These are phyloP conservation scores for Girardinichthys multiradiatus DNA, from an alignment of 2,113 vertebrate genomes.

Conservation along the genomic window DNA sequence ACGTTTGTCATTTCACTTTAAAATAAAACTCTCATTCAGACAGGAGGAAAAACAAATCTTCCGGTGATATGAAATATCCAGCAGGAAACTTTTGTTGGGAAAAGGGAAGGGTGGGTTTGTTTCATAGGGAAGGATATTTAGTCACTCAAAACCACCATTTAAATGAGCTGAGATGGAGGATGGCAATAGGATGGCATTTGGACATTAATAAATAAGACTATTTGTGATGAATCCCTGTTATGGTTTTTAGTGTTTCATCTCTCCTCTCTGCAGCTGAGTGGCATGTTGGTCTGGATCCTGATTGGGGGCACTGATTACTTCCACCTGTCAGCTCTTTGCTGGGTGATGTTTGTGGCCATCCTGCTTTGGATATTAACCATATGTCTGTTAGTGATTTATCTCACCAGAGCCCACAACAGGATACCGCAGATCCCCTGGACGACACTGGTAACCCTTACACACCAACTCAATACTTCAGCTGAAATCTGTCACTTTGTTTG, in stretches of 20 bases:
- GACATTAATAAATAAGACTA: not conserved
- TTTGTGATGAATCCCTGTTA: not conserved
- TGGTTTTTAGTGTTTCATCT: not conserved
- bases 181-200: not conserved
- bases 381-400: constrained; percentile 88
- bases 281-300: constrained; percentile 93
- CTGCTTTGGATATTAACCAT: constrained; percentile 90
- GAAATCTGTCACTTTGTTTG: not conserved
- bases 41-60: constrained; percentile 38
- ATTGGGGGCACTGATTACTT: constrained; percentile 92
- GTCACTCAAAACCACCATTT: not conserved
- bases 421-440: constrained; percentile 89
- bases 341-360: constrained; percentile 93
- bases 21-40: not conserved
- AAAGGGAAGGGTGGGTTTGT: constrained; percentile 59
- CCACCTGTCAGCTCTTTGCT: constrained; percentile 85
- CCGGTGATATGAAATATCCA: constrained; percentile 49
- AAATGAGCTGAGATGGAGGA: not conserved
- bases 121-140: constrained; percentile 20
- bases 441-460: constrained; percentile 82
- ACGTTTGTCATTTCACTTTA: not conserved
- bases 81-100: constrained; percentile 45
- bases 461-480: not conserved
- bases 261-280: constrained; percentile 80
- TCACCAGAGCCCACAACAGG: constrained; percentile 87